Conservation (phyloP, 2,113 vertebrate genomes). For the Bostrychus sinensis region DNA sequence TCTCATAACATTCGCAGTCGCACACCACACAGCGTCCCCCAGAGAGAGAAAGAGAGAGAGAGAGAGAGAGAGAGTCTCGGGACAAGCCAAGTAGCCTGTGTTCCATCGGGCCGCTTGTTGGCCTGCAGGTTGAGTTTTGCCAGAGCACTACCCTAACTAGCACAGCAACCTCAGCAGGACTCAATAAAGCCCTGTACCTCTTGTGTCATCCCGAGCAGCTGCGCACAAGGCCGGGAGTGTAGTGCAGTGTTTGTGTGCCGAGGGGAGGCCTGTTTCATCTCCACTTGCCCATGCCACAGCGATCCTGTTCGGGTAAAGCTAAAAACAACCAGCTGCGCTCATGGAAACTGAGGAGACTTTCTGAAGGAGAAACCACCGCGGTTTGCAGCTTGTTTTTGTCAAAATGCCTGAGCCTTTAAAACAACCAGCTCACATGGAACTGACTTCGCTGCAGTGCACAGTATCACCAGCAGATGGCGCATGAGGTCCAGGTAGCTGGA, state of each 20-base stretch:
- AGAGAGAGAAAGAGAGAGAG: too few relatives aligned
- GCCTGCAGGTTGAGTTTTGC: conserved; percentile 70
- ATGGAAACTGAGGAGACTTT: conserved; percentile 67
- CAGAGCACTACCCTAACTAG: conserved; percentile 60
- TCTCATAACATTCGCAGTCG: conserved; percentile 47
- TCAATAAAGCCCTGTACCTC: conserved; percentile 68
- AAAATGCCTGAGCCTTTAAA: conserved; percentile 50
- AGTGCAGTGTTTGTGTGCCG: conserved; percentile 65
- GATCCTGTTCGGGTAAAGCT: conserved; percentile 50
- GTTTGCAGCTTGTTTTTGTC: conserved; percentile 68
- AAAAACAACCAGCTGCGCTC: conserved; percentile 73
- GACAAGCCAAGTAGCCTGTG: conserved; percentile 50
- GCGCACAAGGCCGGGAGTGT: conserved; percentile 72
- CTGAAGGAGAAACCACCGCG: conserved; percentile 60
- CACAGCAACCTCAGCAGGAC: conserved; percentile 64
- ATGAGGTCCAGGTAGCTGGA: conserved; percentile 32
- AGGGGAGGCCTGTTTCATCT: conserved; percentile 72
- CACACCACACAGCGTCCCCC: conserved; percentile 34
- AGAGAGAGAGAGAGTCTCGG: conserved; percentile 24
- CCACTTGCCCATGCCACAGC: conserved; percentile 66
- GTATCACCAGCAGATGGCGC: conserved; percentile 69
- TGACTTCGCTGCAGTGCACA: conserved; percentile 37
- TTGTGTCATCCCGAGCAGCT: conserved; percentile 74
- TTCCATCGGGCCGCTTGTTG: conserved; percentile 49
- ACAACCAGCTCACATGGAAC: conserved; percentile 27